Evolutionary conservation across 2,888 invertebrate species (phyloP).

Genomic region (Agrypnus murinus): DNA sequence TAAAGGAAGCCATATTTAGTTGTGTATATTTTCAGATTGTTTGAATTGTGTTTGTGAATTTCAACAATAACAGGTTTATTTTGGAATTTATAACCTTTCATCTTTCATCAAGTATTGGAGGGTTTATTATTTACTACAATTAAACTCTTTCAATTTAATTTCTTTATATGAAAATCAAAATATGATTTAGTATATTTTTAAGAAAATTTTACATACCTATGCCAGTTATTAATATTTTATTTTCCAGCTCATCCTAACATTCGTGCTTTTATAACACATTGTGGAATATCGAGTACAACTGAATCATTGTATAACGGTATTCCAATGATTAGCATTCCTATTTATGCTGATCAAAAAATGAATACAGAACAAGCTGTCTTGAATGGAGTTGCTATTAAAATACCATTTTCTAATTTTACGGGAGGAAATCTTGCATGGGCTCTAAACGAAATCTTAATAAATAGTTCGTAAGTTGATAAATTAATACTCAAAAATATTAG

Average conservation of each 20-base stretch:
- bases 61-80: no score
- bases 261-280: conserved; percentile 17
- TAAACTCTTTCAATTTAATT: no score
- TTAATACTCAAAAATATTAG: background rate
- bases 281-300: conserved; percentile 8
- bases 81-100: no score
- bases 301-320: conserved; percentile 14
- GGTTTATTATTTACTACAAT: no score
- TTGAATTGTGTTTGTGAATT: no score
- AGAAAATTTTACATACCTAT: no score
- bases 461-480: conserved; percentile 8
- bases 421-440: conserved; percentile 7
- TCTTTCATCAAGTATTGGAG: no score
- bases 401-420: background rate
- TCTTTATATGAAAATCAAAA: no score
- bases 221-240: no score
- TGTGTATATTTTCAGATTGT: no score
- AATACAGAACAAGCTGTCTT: background rate
- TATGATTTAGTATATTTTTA: no score
- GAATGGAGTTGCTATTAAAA: background rate
- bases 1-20: no score
- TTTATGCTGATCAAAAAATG: conserved; percentile 19
- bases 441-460: conserved; percentile 19
- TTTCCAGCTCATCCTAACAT: conserved; percentile 24
- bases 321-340: conserved; percentile 13